Percentiles rank a stretch among this genome's conserved stretches.
phyloP scores from a whole-genome alignment of 2,888 invertebrate genomes.

The Chrysolina haemoptera region DNA sequence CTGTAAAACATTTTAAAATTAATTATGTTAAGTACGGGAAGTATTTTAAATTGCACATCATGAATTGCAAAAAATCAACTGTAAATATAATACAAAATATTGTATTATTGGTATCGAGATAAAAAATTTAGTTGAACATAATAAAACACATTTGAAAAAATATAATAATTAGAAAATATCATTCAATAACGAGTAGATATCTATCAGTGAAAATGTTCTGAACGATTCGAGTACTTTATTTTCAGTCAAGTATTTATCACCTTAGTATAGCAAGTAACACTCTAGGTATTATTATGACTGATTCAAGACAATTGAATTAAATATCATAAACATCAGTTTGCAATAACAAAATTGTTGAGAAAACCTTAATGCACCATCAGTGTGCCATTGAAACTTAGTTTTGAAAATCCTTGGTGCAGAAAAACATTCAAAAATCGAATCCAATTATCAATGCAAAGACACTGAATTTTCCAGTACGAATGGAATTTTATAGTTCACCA shows the following conservation, averaged over 20 bases:
- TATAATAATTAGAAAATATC: slow-evolving; percentile 19
- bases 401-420: too few relatives aligned
- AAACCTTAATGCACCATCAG: background rate
- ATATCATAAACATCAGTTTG: background rate
- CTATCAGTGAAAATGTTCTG: background rate
- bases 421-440: background rate
- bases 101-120: slow-evolving; percentile 55
- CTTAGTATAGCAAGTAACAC: background rate
- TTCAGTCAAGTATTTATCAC: background rate
- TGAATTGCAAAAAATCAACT: slow-evolving; percentile 45
- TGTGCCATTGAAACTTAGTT: background rate
- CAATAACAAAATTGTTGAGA: background rate
- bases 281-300: background rate
- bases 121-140: slow-evolving; percentile 36
- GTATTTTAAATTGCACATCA: slow-evolving; percentile 43
- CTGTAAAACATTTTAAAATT: background rate
- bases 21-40: slow-evolving; percentile 13
- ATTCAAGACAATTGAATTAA: background rate
- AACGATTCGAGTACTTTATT: background rate
- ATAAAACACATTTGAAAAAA: background rate
- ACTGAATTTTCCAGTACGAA: background rate
- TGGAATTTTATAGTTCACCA: background rate
- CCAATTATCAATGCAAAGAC: background rate
- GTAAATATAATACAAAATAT: slow-evolving; percentile 50
- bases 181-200: background rate